These are phyloP conservation scores for Hippocampus comes DNA, from an alignment of 2,113 vertebrate genomes.

Conservation along the genomic window DNA sequence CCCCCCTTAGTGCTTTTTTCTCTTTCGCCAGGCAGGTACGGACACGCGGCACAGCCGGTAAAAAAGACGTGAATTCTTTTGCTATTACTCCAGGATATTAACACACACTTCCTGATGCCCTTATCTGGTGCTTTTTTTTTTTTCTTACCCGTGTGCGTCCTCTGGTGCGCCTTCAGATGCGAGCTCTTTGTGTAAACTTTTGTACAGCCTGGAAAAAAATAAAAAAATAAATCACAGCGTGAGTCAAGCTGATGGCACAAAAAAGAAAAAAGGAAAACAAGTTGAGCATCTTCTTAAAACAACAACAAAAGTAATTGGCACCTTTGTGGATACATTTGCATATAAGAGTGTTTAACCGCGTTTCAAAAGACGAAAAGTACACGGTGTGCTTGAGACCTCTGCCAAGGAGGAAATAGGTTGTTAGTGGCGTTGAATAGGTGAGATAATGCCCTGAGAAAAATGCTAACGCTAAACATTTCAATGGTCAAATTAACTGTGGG, in stretches of 20 bases:
- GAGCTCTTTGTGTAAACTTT: conserved; percentile 96
- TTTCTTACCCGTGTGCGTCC: conserved; percentile 85
- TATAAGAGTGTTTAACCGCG: neutral
- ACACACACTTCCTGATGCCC: neutral
- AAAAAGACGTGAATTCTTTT: conserved; percentile 13
- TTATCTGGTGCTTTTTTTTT: neutral
- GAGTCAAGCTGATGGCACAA: neutral
- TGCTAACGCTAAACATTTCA: neutral
- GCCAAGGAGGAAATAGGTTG: neutral
- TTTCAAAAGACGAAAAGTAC: neutral
- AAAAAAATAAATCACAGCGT: neutral
- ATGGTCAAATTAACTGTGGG: neutral
- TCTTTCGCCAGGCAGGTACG: conserved; percentile 42
- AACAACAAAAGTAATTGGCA: neutral
- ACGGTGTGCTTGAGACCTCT: neutral
- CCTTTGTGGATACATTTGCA: neutral
- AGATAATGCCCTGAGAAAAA: neutral
- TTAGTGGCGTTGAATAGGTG: neutral
- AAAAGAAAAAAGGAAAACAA: neutral
- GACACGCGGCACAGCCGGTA: conserved; percentile 30
- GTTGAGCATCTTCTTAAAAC: neutral
- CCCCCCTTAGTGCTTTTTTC: conserved; percentile 20
- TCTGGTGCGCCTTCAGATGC: conserved; percentile 90
- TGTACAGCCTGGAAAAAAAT: conserved; percentile 75
- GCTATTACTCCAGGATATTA: neutral